Conservation (phyloP, 1,140 invertebrate genomes). For the Conus ventricosus region DNA sequence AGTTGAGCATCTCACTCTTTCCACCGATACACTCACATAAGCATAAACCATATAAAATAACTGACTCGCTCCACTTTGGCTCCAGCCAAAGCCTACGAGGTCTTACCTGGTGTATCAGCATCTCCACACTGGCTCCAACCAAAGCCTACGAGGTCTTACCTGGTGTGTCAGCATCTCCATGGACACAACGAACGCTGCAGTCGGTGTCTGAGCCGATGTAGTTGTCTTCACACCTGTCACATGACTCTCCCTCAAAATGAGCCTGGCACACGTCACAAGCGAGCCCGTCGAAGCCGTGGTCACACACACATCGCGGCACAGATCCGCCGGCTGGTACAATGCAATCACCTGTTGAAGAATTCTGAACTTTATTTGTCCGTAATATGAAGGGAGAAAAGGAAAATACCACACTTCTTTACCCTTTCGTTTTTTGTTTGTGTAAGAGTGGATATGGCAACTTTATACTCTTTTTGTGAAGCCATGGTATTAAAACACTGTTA, state of each 20-base stretch:
- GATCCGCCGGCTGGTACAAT: constrained; percentile 41
- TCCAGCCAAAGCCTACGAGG: background rate
- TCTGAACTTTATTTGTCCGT: too few relatives aligned
- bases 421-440: too few relatives aligned
- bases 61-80: constrained; percentile 34
- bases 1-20: too few relatives aligned
- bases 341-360: constrained; percentile 54
- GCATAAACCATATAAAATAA: too few relatives aligned
- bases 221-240: constrained; percentile 55
- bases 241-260: constrained; percentile 53
- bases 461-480: too few relatives aligned
- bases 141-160: constrained; percentile 42
- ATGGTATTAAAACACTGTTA: too few relatives aligned
- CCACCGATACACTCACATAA: too few relatives aligned
- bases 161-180: constrained; percentile 55
- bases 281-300: constrained; percentile 61
- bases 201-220: constrained; percentile 66
- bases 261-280: constrained; percentile 57
- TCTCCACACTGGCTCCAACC: constrained; percentile 53
- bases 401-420: too few relatives aligned
- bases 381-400: too few relatives aligned
- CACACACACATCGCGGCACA: constrained; percentile 59
- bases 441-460: too few relatives aligned
- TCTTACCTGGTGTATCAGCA: constrained; percentile 51
- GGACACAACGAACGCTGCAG: constrained; percentile 60